Conservation (phyloP, 92 coral and sea anemone species). For the Pocillopora grandis region DNA sequence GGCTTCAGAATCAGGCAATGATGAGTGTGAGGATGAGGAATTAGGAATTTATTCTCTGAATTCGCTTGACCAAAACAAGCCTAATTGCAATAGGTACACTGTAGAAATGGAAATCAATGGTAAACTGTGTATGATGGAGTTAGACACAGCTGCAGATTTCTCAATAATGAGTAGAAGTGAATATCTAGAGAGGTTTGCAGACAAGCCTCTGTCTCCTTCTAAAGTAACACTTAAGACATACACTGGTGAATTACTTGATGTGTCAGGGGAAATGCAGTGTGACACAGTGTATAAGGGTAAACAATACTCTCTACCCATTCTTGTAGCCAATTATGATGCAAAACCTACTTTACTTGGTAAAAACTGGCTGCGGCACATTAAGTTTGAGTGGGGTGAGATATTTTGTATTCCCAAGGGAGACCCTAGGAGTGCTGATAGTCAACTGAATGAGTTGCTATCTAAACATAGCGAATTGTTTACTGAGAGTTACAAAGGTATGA, state of each 20-base stretch:
- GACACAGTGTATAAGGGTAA: constrained; percentile 16
- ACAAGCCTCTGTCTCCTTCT: neutral
- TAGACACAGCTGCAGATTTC: neutral
- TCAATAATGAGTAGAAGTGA: constrained; percentile 4
- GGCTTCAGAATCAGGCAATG: no score
- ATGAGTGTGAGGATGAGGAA: no score
- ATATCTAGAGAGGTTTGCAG: constrained; percentile 40
- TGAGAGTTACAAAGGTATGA: no score
- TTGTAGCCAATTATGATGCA: constrained; percentile 9
- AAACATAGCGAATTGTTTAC: no score
- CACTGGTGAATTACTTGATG: neutral
- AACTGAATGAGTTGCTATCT: no score
- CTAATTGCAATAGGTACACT: neutral
- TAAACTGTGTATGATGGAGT: neutral
- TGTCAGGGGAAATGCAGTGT: constrained; percentile 1
- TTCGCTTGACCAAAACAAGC: neutral
- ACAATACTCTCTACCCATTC: neutral
- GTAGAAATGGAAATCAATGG: no score
- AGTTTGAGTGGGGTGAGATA: constrained; percentile 24
- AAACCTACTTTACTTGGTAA: constrained; percentile 27
- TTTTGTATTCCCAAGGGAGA: neutral
- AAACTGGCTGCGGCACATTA: constrained; percentile 38
- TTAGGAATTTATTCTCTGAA: no score
- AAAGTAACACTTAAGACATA: constrained; percentile 17
- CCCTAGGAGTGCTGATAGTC: neutral